Conservation (phyloP, 2,888 invertebrate species). For the Neoitamus cyanurus region DNA sequence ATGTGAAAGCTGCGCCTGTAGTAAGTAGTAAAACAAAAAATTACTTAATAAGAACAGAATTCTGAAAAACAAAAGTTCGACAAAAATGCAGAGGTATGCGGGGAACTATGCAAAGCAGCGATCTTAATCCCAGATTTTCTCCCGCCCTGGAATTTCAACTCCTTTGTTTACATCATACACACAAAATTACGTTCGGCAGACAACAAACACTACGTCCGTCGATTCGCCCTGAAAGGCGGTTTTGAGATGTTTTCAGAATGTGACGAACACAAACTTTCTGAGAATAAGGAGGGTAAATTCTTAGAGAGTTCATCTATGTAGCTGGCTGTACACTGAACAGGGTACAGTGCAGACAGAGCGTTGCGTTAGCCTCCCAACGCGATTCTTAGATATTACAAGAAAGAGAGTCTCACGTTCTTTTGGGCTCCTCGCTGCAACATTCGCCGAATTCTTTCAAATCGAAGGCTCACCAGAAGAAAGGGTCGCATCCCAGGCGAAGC, state of each 20-base stretch:
- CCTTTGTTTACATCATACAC: neutral
- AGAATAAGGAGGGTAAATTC: conserved; percentile 31
- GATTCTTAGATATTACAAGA: conserved; percentile 22
- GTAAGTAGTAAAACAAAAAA: conserved; percentile 45
- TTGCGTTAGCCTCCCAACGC: neutral
- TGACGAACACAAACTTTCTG: conserved; percentile 27
- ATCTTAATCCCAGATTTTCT: conserved; percentile 15
- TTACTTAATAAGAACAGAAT: neutral
- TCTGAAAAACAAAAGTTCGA: conserved; percentile 17
- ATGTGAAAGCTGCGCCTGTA: conserved; percentile 70
- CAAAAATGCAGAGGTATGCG: conserved; percentile 5
- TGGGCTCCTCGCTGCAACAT: conserved; percentile 48
- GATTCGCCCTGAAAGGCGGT: neutral
- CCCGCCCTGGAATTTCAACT: conserved; percentile 14
- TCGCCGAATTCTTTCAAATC: conserved; percentile 49
- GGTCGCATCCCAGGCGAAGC: conserved; percentile 12
- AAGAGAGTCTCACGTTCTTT: conserved; percentile 46
- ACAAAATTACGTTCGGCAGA: neutral
- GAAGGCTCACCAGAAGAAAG: conserved; percentile 19
- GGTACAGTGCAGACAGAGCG: neutral
- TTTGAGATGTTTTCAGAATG: conserved; percentile 25
- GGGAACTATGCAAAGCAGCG: conserved; percentile 13
- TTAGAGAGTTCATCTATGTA: conserved; percentile 35
- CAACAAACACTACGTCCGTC: neutral
- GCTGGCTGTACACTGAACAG: neutral